Evolutionary conservation across 2,888 invertebrate species (phyloP), one percentile per base, ranked within the genome.

Genomic region (Apodemia arnacis): DNA sequence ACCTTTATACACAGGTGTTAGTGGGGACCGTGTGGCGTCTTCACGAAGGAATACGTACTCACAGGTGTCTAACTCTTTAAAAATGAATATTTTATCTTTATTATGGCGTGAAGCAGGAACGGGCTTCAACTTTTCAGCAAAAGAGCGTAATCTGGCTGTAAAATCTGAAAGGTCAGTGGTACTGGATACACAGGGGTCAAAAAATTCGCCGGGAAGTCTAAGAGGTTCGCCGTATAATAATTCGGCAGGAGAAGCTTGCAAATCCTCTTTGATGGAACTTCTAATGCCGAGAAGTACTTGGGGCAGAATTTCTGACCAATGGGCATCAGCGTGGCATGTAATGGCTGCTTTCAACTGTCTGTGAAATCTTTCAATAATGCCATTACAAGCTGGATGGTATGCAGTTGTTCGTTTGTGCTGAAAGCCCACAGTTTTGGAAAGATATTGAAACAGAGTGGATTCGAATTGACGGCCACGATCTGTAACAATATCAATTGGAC

Each of bases 271-370:
- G n/a, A 74, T 54, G 7, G 85, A 77, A 24, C 76, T 83, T 34
- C 92, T 66, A 15, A 91, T 87, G 1, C 93, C 91, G 0, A 93
- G 69, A 2, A 93, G 80, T 0, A 93, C 91, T 5, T 87, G 31
- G 5, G 93, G 92, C 18, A 93, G 41, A 0, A 78, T 34, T 24
- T 93, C 90, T 1, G 79, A 54, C 91, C 91, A 91, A 10, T 24
- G 10, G 18, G 13, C 13, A 10, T 73, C 49, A 18, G 77, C 77
- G 38, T 82, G 82, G 24, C 91, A 91, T 13, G 82, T 88, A 4
- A 93, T 91, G 0, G 96, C 95, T 1, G 95, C 90, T 88, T 97
- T 97, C 27, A 97, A 85, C 8, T 95, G 94, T 1, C 97, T 90
- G 87, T 97, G 97, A 80, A 95, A 88, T 0, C 92, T 79, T 70